Conservation (phyloP, 2,888 invertebrate species). For the Lasioglossum morio region DNA sequence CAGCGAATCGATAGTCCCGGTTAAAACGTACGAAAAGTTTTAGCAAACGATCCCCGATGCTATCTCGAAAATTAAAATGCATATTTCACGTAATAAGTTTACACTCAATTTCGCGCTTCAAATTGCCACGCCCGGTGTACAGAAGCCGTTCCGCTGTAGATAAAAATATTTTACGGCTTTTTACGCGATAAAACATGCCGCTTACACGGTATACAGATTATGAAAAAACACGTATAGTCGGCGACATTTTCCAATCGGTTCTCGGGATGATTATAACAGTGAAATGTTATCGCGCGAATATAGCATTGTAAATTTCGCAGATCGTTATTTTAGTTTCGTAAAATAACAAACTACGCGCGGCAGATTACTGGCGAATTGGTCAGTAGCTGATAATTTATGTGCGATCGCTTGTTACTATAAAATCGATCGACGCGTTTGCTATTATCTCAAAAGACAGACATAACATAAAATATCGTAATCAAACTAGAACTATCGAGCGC, state of each 20-base stretch:
- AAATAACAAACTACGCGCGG: neutral
- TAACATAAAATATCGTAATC: neutral
- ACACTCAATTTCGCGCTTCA: conserved; percentile 13
- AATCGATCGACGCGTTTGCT: neutral
- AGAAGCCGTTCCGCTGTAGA: conserved; percentile 8
- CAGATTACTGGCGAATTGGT: neutral
- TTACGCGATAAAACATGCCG: neutral
- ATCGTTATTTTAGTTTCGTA: neutral
- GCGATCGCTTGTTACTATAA: neutral
- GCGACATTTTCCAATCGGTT: neutral
- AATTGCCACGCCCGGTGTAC: neutral
- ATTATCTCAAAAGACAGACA: neutral
- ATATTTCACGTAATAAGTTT: conserved; percentile 23
- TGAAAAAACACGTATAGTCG: neutral
- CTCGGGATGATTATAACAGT: neutral
- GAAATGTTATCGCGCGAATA: neutral
- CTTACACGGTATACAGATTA: neutral
- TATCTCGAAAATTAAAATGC: neutral
- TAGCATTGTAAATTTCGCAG: neutral
- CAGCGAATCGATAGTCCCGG: neutral
- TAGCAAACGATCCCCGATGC: neutral
- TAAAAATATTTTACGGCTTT: neutral
- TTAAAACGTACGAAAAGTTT: conserved; percentile 4
- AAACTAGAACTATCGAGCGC: too few relatives aligned
- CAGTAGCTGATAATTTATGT: neutral